Evolutionary conservation across 2,113 vertebrate genomes (phyloP).

Genomic region (Pipa parva): DNA sequence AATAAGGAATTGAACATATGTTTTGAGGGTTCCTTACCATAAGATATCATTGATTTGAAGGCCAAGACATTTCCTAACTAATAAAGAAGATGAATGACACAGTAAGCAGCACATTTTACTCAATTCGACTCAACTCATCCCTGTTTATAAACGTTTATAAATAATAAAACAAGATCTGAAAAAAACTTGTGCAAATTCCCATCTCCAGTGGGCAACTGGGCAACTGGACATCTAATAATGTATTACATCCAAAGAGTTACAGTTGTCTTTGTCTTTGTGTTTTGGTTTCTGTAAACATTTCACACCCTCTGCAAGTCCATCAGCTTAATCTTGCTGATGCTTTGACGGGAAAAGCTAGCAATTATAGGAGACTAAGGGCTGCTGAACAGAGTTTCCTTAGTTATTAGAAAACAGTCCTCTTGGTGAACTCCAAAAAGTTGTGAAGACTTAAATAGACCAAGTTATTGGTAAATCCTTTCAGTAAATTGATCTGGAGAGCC

Average conservation of each 20-base stretch:
- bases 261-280: constrained; percentile 5
- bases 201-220: not conserved
- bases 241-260: not conserved
- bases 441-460: too few relatives aligned
- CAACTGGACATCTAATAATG: constrained; percentile 2
- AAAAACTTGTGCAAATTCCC: constrained; percentile 38
- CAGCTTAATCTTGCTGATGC: not conserved
- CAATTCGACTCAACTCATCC: constrained; percentile 32
- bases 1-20: too few relatives aligned
- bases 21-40: too few relatives aligned
- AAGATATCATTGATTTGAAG: too few relatives aligned
- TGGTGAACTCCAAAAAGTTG: too few relatives aligned
- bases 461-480: not conserved
- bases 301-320: constrained; percentile 10
- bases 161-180: constrained; percentile 29
- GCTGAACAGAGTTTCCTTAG: not conserved
- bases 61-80: too few relatives aligned
- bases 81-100: constrained; percentile 7
- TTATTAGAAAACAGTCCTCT: not conserved
- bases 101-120: constrained; percentile 10
- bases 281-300: constrained; percentile 38
- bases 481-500: not conserved
- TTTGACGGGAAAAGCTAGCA: not conserved
- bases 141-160: constrained; percentile 41
- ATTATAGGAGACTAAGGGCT: not conserved